Evolutionary conservation across 2,113 vertebrate genomes (phyloP).

Genomic region (Bufo bufo): DNA sequence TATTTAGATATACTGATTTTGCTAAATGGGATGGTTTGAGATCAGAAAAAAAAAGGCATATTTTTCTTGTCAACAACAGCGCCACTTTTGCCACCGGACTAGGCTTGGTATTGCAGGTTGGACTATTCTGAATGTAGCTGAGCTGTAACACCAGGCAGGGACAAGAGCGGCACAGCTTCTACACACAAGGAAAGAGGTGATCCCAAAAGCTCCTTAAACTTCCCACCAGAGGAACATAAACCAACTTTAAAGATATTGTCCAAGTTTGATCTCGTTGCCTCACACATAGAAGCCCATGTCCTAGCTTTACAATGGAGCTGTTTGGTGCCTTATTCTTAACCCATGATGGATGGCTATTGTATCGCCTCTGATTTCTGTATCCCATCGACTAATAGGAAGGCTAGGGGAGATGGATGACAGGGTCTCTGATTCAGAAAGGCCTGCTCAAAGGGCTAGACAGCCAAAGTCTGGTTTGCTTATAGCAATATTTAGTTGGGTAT

Average conservation of each 20-base stretch:
- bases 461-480: neutral
- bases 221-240: neutral
- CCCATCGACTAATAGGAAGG: neutral
- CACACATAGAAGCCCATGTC: neutral
- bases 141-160: no score
- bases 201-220: neutral
- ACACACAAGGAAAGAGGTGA: no score
- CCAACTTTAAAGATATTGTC: neutral
- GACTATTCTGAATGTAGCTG: no score
- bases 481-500: neutral
- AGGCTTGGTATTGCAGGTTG: no score
- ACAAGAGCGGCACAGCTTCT: no score
- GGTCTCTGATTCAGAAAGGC: no score
- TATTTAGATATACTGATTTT: no score
- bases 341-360: neutral
- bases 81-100: no score
- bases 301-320: neutral
- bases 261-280: neutral
- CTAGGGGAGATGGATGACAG: neutral
- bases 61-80: no score
- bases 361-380: neutral
- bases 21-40: no score
- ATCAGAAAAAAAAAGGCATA: no score
- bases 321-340: neutral
- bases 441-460: neutral